A percentile compares a stretch with the other conserved stretches of the same genome.
These are phyloP conservation scores for Rhopilema esculentum DNA, from an alignment of 30 jellyfish, hydroid and myxozoan genomes.

Conservation along the genomic window DNA sequence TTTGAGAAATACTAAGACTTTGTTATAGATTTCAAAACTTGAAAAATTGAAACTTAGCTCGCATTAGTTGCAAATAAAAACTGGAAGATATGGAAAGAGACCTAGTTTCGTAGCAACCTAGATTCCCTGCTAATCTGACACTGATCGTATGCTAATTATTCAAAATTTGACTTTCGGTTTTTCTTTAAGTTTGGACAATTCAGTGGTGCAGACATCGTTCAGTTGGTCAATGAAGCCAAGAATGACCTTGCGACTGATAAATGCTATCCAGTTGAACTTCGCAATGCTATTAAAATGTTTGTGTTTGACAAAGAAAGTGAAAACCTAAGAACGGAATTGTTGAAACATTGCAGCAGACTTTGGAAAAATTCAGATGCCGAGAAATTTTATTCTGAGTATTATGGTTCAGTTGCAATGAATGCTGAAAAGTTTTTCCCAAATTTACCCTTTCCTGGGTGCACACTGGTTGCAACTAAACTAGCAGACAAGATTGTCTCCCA, in stretches of 20 bases:
- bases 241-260: slow-evolving; percentile 35
- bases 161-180: too few species aligned
- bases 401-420: slow-evolving; percentile 22
- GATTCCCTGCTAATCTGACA: too few species aligned
- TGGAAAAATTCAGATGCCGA: not conserved
- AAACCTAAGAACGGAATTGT: not conserved
- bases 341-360: not conserved
- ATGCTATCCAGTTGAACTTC: slow-evolving; percentile 16
- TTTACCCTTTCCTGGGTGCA: slow-evolving; percentile 44
- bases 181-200: slow-evolving; percentile 20
- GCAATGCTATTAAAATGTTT: not conserved
- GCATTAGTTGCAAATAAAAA: too few species aligned
- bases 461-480: slow-evolving; percentile 34
- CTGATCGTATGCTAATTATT: too few species aligned
- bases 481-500: slow-evolving; percentile 37
- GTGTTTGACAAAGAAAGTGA: not conserved
- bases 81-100: too few species aligned
- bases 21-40: too few species aligned
- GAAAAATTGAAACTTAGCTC: too few species aligned
- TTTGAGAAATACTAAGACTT: too few species aligned
- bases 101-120: too few species aligned
- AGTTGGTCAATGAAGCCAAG: slow-evolving; percentile 30
- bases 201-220: slow-evolving; percentile 10
- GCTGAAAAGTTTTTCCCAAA: slow-evolving; percentile 27
- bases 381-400: not conserved